Base-by-base conservation (phyloP, 2,888 invertebrate genomes). In the Harpagoxenus sublaevis region DNA sequence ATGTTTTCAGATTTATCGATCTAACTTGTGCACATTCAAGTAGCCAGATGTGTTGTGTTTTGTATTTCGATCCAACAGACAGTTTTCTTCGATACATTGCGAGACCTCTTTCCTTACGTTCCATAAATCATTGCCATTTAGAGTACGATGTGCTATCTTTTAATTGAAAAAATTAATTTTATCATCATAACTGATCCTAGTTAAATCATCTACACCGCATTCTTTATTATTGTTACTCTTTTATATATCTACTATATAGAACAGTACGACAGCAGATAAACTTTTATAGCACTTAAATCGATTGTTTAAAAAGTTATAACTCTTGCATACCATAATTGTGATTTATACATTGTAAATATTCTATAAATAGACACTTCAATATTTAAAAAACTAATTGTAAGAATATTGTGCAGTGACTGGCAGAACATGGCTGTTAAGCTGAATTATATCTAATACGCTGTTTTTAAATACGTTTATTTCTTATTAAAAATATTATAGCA, bases 141-240 rank as follows among this genome's bases (percentile, higher is more conserved):
- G 15, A 66, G 3, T 66, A 42, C 2, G 6, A n/a, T 10, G 18
- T 23, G 9, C 9, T 42, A 31, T 68, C 5, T 57, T 55, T 55
- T n/a, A 68, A 68, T 68, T 45, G 1, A 57, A 48, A 55, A 77
- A 78, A 77, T 66, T 39, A 66, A 75, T 77, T 65, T 83, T 18
- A 28, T 55, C 51, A 81, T 39, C 57, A 35, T 42, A 83, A 83
- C 28, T 66, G 57, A 60, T 83, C 48, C 12, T 48, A 66, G 35
- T 57, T 57, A 6, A 35, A 5, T 83, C 39, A 2, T 55, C 31
- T 10, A 57, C 28, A 39, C 4, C 10, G 45, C 15, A 39, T 62
- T 82, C 39, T 55, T 23, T 9, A 55, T 23, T 9, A 55, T n/a
- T 6, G n/a, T 53, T 53, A 53, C n/a, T 57, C 42, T 45, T 10